Conservation (phyloP, 2,113 vertebrate genomes). For the Ictalurus punctatus region DNA sequence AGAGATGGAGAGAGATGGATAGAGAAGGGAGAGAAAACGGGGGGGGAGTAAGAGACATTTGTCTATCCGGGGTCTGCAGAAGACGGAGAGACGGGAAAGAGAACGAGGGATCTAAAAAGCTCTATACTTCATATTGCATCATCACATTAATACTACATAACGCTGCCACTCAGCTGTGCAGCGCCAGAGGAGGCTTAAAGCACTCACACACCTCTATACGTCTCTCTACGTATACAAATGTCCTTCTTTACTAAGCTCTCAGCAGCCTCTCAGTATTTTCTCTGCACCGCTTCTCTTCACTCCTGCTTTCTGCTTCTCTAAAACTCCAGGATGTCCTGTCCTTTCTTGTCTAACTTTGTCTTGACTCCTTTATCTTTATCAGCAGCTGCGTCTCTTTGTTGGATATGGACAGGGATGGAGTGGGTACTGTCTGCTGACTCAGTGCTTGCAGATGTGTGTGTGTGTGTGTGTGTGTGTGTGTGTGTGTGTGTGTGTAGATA, state of each 20-base stretch:
- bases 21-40: neutral
- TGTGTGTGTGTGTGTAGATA: neutral
- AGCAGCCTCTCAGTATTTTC: neutral
- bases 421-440: slow-evolving; percentile 1
- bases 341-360: neutral
- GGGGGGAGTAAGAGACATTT: neutral
- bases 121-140: slow-evolving; percentile 12
- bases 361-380: neutral
- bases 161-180: slow-evolving; percentile 28
- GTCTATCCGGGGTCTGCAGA: neutral
- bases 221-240: neutral
- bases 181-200: neutral
- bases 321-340: neutral
- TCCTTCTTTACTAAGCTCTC: neutral
- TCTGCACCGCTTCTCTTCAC: neutral
- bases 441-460: neutral
- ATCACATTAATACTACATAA: slow-evolving; percentile 54
- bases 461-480: neutral
- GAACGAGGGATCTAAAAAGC: neutral
- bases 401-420: neutral
- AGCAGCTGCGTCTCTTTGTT: neutral
- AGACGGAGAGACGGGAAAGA: neutral
- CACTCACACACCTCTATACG: neutral
- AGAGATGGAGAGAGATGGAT: neutral
- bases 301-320: neutral